Percentiles rank a stretch among this genome's conserved stretches.
These are phyloP conservation scores for Allygus modestus DNA, from an alignment of 2,888 invertebrate genomes.

Conservation along the genomic window DNA sequence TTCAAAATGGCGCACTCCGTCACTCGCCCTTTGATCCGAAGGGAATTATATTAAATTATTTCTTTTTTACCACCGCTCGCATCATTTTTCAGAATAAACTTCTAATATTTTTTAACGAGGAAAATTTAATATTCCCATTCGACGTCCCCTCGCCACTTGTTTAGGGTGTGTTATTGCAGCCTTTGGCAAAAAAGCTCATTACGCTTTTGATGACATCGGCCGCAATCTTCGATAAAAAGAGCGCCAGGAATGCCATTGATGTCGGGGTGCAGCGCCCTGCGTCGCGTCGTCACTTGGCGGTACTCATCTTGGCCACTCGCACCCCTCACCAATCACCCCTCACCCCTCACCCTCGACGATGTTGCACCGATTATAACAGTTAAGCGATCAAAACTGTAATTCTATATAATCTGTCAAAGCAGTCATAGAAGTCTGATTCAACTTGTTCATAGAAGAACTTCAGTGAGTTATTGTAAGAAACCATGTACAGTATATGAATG, in stretches of 20 bases:
- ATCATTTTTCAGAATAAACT: constrained; percentile 53
- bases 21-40: constrained; percentile 47
- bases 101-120: constrained; percentile 44
- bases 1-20: constrained; percentile 28
- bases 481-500: too few relatives aligned
- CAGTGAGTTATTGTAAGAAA: too few relatives aligned
- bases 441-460: too few relatives aligned
- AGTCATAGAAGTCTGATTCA: too few relatives aligned
- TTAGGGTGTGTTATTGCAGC: constrained; percentile 48
- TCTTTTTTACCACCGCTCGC: constrained; percentile 22
- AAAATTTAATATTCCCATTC: constrained; percentile 52
- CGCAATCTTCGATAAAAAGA: constrained; percentile 24
- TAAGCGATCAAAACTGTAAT: too few relatives aligned
- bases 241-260: constrained; percentile 33
- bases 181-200: constrained; percentile 52
- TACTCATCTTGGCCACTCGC: neutral
- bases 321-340: too few relatives aligned
- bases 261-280: neutral
- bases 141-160: constrained; percentile 39
- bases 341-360: neutral
- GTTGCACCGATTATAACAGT: too few relatives aligned
- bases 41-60: constrained; percentile 52
- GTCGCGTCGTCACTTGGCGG: neutral
- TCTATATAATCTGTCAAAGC: too few relatives aligned
- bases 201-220: constrained; percentile 41